Base-by-base conservation (phyloP, 2,113 vertebrate genomes). In the Uria aalge region DNA sequence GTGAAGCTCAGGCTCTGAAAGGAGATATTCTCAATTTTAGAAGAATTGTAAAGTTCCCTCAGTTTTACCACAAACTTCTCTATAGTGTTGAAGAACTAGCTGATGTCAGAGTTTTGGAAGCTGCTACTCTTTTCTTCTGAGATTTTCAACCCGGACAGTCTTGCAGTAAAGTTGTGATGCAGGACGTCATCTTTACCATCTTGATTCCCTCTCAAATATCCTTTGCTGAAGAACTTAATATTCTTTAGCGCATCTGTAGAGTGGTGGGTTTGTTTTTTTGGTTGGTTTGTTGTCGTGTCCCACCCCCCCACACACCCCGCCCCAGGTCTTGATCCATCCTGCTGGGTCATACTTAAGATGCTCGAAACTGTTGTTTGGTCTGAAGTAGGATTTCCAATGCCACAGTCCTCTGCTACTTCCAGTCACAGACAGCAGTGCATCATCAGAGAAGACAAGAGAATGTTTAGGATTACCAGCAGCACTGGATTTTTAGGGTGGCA, bases 341-440 rank as follows among this genome's bases (percentile, higher is more conserved):
- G 13, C 40, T 66, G 4, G 67, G 34, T 81, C 60, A 26, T 48
- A 38, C 59, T 74, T 73, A 43, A 62, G 52, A 59, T 85, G 22
- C 43, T 91, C 57, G 72, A 77, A 76, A 75, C 14, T 11, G 14
- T 64, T 73, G 26, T 18, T 36, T 72, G 27, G 7, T 57, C 21
- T 82, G 47, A 76, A 75, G 66, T n/a, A 85, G 60, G 20, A 63
- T 81, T 91, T 87, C n/a, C 18, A 75, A 3, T 90, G 92, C 59
- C 77, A 23, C 19, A 75, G 26, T 79, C 32, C 23, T 81, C 38
- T 81, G 34, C 68, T 82, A 22, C 24, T 80, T 71, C 5, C 4
- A 88, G 48, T 79, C 83, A 83, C 27, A 68, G 62, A 40, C 36
- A 75, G 14, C 20, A 4, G 5, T 23, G 9, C 48, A 75, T 88